Base-by-base conservation (phyloP, 2,113 vertebrate species). In the Cinclus mexicanus region DNA sequence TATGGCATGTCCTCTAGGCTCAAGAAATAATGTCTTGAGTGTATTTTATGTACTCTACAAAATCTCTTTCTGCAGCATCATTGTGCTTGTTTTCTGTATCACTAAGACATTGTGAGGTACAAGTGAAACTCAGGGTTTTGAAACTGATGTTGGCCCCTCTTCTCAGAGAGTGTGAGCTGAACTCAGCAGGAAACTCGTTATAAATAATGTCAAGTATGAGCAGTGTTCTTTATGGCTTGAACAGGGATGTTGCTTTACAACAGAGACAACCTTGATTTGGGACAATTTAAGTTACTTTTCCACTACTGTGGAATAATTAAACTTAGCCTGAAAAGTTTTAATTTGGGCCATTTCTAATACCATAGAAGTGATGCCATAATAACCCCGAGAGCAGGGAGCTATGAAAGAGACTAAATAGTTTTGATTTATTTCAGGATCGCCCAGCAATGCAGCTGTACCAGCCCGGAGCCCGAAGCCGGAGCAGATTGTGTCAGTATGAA, bases 401-500 rank as follows among this genome's bases (percentile, higher is more conserved):
- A 1, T 61, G 57, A 80, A 78, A 69, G 86, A 89, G 37, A 90
- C 92, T 95, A 90, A 93, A 90, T 21, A 83, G 65, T 84, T 95
- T 9, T 95, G 91, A 67, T 97, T 96, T 96, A 28, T 50, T 96
- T 93, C 96, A 99, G 99, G 99, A 99, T 97, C 99, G 99, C 13
- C 99, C 99, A 55, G 99, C 99, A 55, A 99, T 99, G 97, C 99
- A 99, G 97, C 98, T 99, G 83, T 99, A 99, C 97, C 99, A 99
- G 84, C 99, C 99, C 5, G 99, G 99, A 52, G 98, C 98, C 33
- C 98, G 99, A 91, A 99, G 97, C 97, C 99, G 99, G 95, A 99
- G 98, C 91, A 98, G 98, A 59, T 55, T 98, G 55, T 89, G 95
- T 60, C 78, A 89, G 33, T 92, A 97, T 41, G 98, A 98, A 76